Conservation (phyloP, 2,113 vertebrate species). For the Speoplatyrhinus poulsoni region DNA sequence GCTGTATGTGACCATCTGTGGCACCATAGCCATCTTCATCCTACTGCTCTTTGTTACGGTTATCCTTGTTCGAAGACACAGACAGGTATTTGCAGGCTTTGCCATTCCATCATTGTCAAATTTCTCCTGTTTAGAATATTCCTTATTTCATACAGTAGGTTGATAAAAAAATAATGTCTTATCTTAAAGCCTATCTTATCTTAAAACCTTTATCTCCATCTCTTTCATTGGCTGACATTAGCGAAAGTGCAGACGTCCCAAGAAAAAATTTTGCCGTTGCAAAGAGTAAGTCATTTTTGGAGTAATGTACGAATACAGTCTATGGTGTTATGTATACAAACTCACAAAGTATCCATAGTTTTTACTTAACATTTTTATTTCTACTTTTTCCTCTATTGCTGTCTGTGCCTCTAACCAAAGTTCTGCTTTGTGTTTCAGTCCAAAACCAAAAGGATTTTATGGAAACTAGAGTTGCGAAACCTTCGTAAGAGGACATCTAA, state of each 20-base stretch:
- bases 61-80: slow-evolving; percentile 48
- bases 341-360: background rate
- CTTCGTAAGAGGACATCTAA: slow-evolving; percentile 26
- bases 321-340: background rate
- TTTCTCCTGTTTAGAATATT: slow-evolving; percentile 5
- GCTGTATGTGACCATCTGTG: slow-evolving; percentile 61
- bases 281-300: slow-evolving; percentile 68
- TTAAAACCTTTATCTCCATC: background rate
- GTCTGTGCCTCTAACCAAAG: slow-evolving; percentile 21
- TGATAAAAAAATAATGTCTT: background rate
- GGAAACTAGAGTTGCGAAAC: slow-evolving; percentile 43
- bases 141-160: too few species aligned
- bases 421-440: slow-evolving; percentile 61
- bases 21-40: slow-evolving; percentile 51
- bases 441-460: slow-evolving; percentile 74
- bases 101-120: background rate
- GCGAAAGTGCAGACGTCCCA: slow-evolving; percentile 42
- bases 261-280: slow-evolving; percentile 68
- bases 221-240: slow-evolving; percentile 28
- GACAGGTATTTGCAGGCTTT: slow-evolving; percentile 48
- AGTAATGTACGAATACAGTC: background rate
- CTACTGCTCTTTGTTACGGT: slow-evolving; percentile 55
- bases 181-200: background rate
- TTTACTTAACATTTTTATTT: background rate
- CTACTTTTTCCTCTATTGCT: background rate